Evolutionary conservation across 1,140 invertebrate species (phyloP), one percentile per base, ranked within the genome.

Genomic region (Hyles vespertilio): DNA sequence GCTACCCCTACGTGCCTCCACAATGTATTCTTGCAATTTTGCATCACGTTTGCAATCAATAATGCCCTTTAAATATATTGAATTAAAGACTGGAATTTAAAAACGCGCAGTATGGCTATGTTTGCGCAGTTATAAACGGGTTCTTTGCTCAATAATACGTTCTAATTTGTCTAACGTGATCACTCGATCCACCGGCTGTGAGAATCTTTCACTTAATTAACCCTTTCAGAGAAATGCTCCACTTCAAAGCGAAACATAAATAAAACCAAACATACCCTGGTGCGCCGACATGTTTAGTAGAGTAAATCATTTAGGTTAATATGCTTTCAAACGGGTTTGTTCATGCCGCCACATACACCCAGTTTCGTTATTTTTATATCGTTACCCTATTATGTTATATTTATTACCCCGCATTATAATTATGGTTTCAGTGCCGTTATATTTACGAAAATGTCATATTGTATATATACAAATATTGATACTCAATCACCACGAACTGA

Each of bases 191-290:
- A 77, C 53, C 65, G 79, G 55, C 58, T 70, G 69, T 70, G 75
- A 77, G 79, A 79, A 80, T 79, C 77, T 88, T 77, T 82, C 85
- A 61, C 80, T 74, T 84, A 88, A 86, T 88, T 88, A 88, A 72
- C 78, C 76, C 77, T 82, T 76, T 77, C 79, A 85, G 67, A 48
- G 73, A 73, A 72, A 65, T 80, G 74, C 72, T 52, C 63, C 69
- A 75, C 78, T 80, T 87, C 83, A 87, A 87, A 87, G 84, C 65
- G 65, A 53, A 58, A 70, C 59, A 44, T 63, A 72, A 70, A 78
- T 79, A 84, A 81, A 85, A 79, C 63, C 63, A 65, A 51, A 44
- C 64, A 67, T 71, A 60, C 64, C 70, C 69, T 72, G 75, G 65
- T 76, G 71, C 70, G 72, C 71, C 69, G 73, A 79, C 78, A 68